A percentile compares a stretch with the other conserved stretches of the same genome.
phyloP scores from a whole-genome alignment of 2,797 vertebrate species.

The Vireo griseus region DNA sequence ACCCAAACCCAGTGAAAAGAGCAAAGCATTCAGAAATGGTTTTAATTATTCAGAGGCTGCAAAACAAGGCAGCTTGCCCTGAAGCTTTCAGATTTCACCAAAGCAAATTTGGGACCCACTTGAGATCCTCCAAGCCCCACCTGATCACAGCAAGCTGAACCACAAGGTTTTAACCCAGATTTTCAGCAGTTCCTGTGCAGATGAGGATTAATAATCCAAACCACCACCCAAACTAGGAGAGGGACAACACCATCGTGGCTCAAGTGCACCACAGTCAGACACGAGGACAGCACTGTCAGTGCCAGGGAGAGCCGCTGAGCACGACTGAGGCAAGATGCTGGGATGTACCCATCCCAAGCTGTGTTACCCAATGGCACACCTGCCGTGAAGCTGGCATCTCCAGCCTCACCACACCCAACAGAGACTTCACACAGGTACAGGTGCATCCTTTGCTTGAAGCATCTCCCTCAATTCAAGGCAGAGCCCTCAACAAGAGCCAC shows the following conservation, averaged over 20 bases:
- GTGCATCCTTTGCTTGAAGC: background rate
- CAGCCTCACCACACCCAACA: background rate
- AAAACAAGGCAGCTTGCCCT: slow-evolving; percentile 13
- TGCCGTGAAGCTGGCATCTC: background rate
- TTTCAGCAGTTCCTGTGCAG: background rate
- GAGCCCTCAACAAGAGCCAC: background rate
- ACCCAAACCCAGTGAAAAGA: background rate
- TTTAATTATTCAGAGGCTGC: slow-evolving; percentile 45
- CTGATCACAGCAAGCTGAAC: background rate
- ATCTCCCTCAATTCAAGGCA: background rate
- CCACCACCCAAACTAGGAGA: background rate
- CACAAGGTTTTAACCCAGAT: background rate
- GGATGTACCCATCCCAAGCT: background rate
- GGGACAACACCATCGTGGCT: rapidly evolving
- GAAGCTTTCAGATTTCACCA: background rate
- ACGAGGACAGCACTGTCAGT: rapidly evolving
- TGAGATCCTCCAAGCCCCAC: background rate
- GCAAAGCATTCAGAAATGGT: slow-evolving; percentile 11
- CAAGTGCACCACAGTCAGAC: rapidly evolving
- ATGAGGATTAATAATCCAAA: background rate
- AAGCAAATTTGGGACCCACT: background rate
- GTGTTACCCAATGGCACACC: rapidly evolving
- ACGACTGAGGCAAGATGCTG: rapidly evolving
- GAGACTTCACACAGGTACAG: too few relatives aligned
- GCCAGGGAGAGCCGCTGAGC: background rate